phyloP scores from a whole-genome alignment of 1,140 invertebrate species.

The Drosophila yakuba region DNA sequence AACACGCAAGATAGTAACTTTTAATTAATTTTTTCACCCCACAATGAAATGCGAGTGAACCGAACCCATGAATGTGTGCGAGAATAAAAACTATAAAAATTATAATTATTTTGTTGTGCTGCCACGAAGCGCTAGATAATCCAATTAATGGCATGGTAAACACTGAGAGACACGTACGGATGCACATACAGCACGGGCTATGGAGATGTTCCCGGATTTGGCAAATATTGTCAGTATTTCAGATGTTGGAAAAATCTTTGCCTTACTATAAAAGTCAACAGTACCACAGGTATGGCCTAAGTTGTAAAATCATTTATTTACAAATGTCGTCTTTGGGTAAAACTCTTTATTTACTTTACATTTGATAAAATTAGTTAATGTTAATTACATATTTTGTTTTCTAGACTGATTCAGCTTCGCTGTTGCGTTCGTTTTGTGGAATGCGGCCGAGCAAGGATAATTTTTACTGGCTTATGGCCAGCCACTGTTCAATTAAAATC shows the following conservation, averaged over 20 bases:
- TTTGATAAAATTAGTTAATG: too few species aligned
- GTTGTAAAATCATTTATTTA: too few species aligned
- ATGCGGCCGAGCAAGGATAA: constrained; percentile 31
- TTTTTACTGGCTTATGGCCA: constrained; percentile 64
- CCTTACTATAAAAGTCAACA: too few species aligned
- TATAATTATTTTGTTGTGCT: constrained; percentile 61
- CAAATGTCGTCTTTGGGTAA: too few species aligned
- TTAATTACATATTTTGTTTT: too few species aligned
- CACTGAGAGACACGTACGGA: constrained; percentile 33
- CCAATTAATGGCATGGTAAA: constrained; percentile 68
- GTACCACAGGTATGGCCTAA: too few species aligned
- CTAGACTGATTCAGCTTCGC: not conserved
- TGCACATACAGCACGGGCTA: constrained; percentile 5
- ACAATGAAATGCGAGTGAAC: not conserved
- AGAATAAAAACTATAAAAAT: constrained; percentile 45
- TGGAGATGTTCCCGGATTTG: constrained; percentile 11
- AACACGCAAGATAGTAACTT: constrained; percentile 48
- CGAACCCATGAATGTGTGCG: constrained; percentile 4
- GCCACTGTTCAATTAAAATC: constrained; percentile 79
- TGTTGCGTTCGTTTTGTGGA: constrained; percentile 16
- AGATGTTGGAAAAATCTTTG: too few species aligned
- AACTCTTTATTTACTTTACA: too few species aligned
- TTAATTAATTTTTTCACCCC: constrained; percentile 64
- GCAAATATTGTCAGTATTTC: not conserved
- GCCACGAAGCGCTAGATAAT: constrained; percentile 64